Percentiles rank a stretch among this genome's conserved stretches.
phyloP scores from a whole-genome alignment of 2,113 vertebrate genomes.

The Columba livia region DNA sequence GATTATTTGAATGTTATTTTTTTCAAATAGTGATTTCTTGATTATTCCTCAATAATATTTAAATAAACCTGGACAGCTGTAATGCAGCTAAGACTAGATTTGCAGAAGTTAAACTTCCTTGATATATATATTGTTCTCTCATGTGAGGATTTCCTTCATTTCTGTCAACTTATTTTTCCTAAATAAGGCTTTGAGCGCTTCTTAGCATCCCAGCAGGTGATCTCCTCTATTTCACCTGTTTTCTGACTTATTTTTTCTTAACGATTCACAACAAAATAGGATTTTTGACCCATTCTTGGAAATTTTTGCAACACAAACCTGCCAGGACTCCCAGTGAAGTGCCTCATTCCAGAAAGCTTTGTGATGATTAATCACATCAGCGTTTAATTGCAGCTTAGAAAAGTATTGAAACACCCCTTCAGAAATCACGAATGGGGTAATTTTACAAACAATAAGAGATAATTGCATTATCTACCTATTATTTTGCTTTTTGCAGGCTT shows the following conservation, averaged over 20 bases:
- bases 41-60: background rate
- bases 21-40: background rate
- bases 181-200: background rate
- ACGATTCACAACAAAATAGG: background rate
- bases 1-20: background rate
- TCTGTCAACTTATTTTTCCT: background rate
- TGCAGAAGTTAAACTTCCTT: background rate
- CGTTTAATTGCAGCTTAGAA: background rate
- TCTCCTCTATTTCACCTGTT: background rate
- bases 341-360: background rate
- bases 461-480: background rate
- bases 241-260: background rate
- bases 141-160: background rate
- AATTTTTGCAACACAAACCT: background rate
- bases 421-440: fast-evolving
- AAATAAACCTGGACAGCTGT: background rate
- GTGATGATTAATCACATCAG: background rate
- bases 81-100: background rate
- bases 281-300: background rate
- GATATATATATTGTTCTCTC: background rate
- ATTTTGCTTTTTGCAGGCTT: background rate
- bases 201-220: background rate
- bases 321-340: background rate
- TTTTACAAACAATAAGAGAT: background rate
- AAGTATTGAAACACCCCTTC: background rate